Conservation (phyloP, 2,113 vertebrate genomes). For the Tupaia chinensis region DNA sequence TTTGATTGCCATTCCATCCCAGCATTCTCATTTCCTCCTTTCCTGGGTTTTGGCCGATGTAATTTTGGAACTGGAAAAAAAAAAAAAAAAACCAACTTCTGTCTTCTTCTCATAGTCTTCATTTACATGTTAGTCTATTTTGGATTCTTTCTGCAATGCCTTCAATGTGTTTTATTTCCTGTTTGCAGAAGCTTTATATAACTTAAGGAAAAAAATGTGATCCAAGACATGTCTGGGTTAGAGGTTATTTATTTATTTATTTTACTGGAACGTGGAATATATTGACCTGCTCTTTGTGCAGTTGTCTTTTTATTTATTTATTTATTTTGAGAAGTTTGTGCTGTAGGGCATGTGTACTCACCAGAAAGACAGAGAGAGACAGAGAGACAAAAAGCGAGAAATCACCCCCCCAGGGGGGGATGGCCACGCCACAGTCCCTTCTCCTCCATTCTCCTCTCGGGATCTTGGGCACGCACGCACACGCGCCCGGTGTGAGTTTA, state of each 20-base stretch:
- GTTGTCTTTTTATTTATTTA: too few species aligned
- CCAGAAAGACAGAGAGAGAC: too few species aligned
- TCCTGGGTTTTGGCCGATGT: constrained; percentile 52
- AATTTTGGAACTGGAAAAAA: constrained; percentile 11
- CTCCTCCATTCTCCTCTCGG: too few species aligned
- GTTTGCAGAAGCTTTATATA: constrained; percentile 60
- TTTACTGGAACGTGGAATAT: not conserved
- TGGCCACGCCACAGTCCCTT: too few species aligned
- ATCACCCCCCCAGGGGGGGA: too few species aligned
- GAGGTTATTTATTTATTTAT: not conserved
- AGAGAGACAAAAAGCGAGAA: too few species aligned
- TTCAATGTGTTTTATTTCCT: constrained; percentile 65
- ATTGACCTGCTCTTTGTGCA: not conserved
- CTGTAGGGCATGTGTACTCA: too few species aligned
- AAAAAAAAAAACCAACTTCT: constrained; percentile 46
- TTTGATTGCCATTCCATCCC: constrained; percentile 45
- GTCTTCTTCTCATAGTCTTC: constrained; percentile 65
- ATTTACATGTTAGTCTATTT: constrained; percentile 58
- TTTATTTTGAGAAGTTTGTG: too few species aligned
- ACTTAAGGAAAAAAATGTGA: constrained; percentile 17
- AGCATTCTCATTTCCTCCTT: constrained; percentile 65
- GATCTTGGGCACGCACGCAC: too few species aligned
- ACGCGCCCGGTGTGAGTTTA: too few species aligned
- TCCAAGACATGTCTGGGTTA: constrained; percentile 27
- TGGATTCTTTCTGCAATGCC: constrained; percentile 58